phyloP scores from a whole-genome alignment of 2,888 invertebrate species.

The Thereva unica region DNA sequence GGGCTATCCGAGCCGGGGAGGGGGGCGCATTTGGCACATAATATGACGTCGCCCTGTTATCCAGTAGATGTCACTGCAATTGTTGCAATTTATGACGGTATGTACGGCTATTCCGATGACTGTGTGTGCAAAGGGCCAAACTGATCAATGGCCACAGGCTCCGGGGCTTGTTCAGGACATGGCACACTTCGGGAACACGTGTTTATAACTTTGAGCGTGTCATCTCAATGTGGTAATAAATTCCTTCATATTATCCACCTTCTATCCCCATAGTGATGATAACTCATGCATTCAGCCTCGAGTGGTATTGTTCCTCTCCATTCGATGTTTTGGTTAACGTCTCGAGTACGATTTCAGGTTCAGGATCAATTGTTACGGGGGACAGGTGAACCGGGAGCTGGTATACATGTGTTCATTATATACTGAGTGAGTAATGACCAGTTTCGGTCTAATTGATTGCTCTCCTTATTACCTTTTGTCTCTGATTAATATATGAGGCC shows the following conservation, averaged over 20 bases:
- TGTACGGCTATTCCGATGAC: conserved; percentile 20
- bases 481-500: conserved; percentile 34
- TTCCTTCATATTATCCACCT: conserved; percentile 26
- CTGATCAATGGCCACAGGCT: conserved; percentile 29
- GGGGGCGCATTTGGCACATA: conserved; percentile 13
- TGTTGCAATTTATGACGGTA: conserved; percentile 33
- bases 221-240: conserved; percentile 36
- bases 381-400: conserved; percentile 7
- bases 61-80: conserved; percentile 38
- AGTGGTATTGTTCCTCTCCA: conserved; percentile 10
- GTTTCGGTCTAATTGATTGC: conserved; percentile 36
- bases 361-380: conserved; percentile 4
- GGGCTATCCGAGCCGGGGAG: background rate
- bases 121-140: conserved; percentile 12
- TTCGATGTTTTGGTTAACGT: conserved; percentile 13
- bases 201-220: conserved; percentile 36
- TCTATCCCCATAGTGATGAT: background rate
- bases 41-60: conserved; percentile 31
- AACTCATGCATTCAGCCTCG: conserved; percentile 17
- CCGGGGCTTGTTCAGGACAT: conserved; percentile 12
- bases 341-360: too few species aligned
- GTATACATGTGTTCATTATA: conserved; percentile 25
- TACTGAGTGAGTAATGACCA: conserved; percentile 34
- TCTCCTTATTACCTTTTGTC: conserved; percentile 35
- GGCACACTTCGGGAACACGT: conserved; percentile 14